Evolutionary conservation across 1,140 invertebrate genomes (phyloP).

Genomic region (Drosophila asahinai): DNA sequence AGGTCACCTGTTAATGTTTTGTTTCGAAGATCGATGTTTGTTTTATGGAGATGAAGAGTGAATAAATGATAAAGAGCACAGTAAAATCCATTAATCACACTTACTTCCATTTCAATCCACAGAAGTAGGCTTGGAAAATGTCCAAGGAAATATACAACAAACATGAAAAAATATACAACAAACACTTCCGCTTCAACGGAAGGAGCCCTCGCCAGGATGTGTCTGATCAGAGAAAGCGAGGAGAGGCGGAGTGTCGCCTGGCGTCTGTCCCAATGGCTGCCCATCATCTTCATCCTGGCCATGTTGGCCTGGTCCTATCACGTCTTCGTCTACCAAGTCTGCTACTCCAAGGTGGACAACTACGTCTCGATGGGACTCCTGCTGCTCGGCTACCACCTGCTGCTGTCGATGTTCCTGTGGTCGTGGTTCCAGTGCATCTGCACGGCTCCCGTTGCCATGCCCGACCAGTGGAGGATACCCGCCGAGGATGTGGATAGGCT

Average conservation of each 20-base stretch:
- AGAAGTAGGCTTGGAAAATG: background rate
- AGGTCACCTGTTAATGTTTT: slow-evolving; percentile 27
- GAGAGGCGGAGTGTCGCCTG: background rate
- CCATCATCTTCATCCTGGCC: background rate
- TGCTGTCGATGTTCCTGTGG: slow-evolving; percentile 25
- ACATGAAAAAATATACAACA: slow-evolving; percentile 1
- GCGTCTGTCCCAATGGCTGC: background rate
- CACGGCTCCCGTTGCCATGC: background rate
- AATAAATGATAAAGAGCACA: slow-evolving; percentile 33
- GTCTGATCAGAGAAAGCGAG: background rate
- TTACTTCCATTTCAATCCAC: background rate
- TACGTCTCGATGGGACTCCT: background rate
- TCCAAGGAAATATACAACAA: too few relatives aligned
- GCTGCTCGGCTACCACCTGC: slow-evolving; percentile 12
- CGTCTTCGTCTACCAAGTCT: slow-evolving; percentile 19
- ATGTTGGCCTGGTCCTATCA: slow-evolving; percentile 24
- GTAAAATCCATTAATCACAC: background rate
- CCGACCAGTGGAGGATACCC: slow-evolving; percentile 12
- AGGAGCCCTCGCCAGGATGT: slow-evolving; percentile 14
- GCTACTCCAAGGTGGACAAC: background rate
- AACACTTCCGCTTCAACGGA: background rate
- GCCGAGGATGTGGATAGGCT: slow-evolving; percentile 12
- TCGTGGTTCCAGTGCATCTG: slow-evolving; percentile 17
- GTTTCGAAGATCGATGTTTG: slow-evolving; percentile 12
- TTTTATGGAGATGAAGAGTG: slow-evolving; percentile 16